Evolutionary conservation across 23 tunicate genomes (phyloP).

Genomic region (Pegea sp.): DNA sequence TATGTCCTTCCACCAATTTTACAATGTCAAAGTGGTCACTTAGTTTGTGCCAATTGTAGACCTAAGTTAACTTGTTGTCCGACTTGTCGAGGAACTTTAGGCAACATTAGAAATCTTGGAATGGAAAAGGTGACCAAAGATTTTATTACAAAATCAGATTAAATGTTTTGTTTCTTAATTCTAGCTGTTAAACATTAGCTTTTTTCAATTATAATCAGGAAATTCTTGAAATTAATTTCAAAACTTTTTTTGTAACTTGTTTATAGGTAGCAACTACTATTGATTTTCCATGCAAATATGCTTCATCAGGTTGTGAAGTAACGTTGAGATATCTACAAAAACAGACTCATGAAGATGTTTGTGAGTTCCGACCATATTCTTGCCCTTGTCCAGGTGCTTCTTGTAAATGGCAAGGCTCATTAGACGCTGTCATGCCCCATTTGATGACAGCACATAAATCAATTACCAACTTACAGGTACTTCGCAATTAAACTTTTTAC

Average conservation of each 20-base stretch:
- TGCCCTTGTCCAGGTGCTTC: constrained; percentile 99
- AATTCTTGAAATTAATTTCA: no score
- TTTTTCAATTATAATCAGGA: no score
- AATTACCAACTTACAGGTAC: constrained; percentile 84
- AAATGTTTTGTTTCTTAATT: neutral
- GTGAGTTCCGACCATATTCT: constrained; percentile 91
- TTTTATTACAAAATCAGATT: neutral
- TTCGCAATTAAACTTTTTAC: no score
- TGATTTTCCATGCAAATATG: constrained; percentile 94
- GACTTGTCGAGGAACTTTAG: constrained; percentile 83
- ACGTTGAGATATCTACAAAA: constrained; percentile 52
- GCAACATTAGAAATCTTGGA: constrained; percentile 78
- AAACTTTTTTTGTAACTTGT: neutral
- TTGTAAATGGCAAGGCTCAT: constrained; percentile 90
- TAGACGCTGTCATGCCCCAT: constrained; percentile 98
- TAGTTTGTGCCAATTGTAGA: constrained; percentile 80
- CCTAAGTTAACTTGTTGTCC: constrained; percentile 92
- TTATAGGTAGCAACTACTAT: constrained; percentile 70
- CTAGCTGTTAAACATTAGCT: neutral
- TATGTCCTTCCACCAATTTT: constrained; percentile 98
- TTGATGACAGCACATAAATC: constrained; percentile 86
- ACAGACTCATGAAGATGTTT: constrained; percentile 75
- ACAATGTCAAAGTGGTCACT: constrained; percentile 95
- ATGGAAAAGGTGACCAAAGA: constrained; percentile 63
- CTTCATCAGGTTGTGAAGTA: constrained; percentile 59